Base-by-base conservation (phyloP, 2,888 invertebrate genomes). In the Phyllotreta striolata region DNA sequence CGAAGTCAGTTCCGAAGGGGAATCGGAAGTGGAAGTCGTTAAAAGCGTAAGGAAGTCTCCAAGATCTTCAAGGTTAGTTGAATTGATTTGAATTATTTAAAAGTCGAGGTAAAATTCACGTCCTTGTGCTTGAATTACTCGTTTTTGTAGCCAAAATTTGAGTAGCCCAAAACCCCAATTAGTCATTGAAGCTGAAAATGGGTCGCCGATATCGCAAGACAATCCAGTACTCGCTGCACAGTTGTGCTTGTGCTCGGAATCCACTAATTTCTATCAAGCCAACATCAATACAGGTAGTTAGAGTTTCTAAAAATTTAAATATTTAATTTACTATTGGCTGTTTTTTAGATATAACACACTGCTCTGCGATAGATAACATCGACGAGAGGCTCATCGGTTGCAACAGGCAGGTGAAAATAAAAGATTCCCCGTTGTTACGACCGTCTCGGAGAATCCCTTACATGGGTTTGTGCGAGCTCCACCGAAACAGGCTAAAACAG, bases 311-410 rank as follows among this genome's bases (percentile, higher is more conserved):
- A 43, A 7, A 34, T 54, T 41, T 41, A 12, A 14, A 44, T 6
- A 35, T 38, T 44, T 3, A 38, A 59, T 62, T 59, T 56, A 37
- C 10, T 13, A 47, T 6, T 13, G 2, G 24, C 24, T 38, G 47
- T 63, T 47, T 39, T n/a, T 67, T 66, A 82, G 88, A 87, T 66
- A 83, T 86, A 5, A 82, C 88, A 14, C 89, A 87, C 80, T 93
- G 93, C 78, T 89, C 89, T 73, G 93, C 92, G 14, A 85, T 92
- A 39, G 93, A 93, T 79, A 84, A 87, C 62, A 88, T 92, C 58
- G 91, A 90, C 71, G 89, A 88, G 9, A 85, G 88, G 64, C 83
- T 90, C 44, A 87, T 95, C 61, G 94, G 95, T 0, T 96, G 95
- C 79, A 91, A 90, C 70, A 92, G 92, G 80, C 83, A 86, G 67